These are phyloP conservation scores for Drosophila baimaii DNA, from an alignment of 1,140 invertebrate species.

Conservation along the genomic window DNA sequence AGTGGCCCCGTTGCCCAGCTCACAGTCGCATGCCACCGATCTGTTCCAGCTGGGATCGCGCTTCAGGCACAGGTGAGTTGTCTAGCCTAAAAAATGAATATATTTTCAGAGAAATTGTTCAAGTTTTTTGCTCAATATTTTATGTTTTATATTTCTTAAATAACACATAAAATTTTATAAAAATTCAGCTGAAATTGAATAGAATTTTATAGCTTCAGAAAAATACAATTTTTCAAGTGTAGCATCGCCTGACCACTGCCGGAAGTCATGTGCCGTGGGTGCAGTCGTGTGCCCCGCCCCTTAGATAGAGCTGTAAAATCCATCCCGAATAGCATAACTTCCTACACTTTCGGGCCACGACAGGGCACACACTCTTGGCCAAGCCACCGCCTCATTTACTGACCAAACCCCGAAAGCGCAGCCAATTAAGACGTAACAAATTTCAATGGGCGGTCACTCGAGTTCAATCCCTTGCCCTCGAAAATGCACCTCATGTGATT, in stretches of 20 bases:
- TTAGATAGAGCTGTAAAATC: conserved; percentile 36
- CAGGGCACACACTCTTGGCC: conserved; percentile 12
- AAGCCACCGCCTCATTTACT: conserved; percentile 59
- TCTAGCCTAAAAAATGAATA: no score
- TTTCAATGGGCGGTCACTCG: conserved; percentile 52
- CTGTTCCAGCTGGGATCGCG: conserved; percentile 90
- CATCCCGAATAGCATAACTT: conserved; percentile 16
- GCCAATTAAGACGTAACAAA: conserved; percentile 79
- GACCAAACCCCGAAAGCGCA: conserved; percentile 51
- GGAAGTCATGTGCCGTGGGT: conserved; percentile 62
- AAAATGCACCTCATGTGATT: conserved; percentile 68
- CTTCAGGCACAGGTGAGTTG: conserved; percentile 89
- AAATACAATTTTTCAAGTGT: not conserved
- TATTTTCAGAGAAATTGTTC: no score
- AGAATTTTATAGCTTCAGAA: not conserved
- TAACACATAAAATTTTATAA: not conserved
- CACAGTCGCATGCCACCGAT: conserved; percentile 86
- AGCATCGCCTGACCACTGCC: conserved; percentile 32
- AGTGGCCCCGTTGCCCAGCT: conserved; percentile 87
- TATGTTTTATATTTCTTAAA: not conserved
- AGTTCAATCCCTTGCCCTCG: conserved; percentile 53
- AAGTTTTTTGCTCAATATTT: no score
- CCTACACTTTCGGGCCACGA: conserved; percentile 38
- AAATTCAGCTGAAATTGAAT: not conserved
- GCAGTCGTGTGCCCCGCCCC: conserved; percentile 43